Percentiles rank a stretch among this genome's conserved stretches.
phyloP scores from a whole-genome alignment of 2,888 invertebrate species.

The Drosophila niveifrons region DNA sequence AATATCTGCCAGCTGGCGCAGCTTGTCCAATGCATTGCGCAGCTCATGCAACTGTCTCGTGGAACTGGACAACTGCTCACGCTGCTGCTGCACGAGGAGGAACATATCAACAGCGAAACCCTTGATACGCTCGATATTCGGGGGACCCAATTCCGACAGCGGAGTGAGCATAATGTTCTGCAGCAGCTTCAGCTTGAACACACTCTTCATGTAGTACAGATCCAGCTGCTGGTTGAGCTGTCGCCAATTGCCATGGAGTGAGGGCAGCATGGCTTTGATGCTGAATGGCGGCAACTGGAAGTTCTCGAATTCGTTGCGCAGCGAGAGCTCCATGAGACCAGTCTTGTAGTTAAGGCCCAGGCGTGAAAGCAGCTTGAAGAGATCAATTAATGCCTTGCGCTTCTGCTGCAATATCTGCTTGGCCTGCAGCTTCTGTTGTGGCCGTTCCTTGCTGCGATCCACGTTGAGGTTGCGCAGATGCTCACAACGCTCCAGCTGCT shows the following conservation, averaged over 20 bases:
- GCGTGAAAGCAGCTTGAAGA: constrained; percentile 92
- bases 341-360: constrained; percentile 93
- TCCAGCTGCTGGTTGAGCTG: constrained; percentile 84
- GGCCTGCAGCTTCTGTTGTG: constrained; percentile 91
- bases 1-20: constrained; percentile 77
- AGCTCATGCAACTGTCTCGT: constrained; percentile 87
- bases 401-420: constrained; percentile 94
- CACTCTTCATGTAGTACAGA: constrained; percentile 83
- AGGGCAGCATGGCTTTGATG: constrained; percentile 87
- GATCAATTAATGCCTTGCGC: constrained; percentile 92
- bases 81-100: constrained; percentile 89
- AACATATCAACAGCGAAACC: constrained; percentile 94
- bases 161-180: constrained; percentile 87
- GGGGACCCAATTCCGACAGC: constrained; percentile 91
- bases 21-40: constrained; percentile 85
- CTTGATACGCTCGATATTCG: constrained; percentile 93
- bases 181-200: constrained; percentile 83
- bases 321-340: constrained; percentile 89
- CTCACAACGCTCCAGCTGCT: constrained; percentile 89
- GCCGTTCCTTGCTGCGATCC: constrained; percentile 86
- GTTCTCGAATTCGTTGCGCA: constrained; percentile 87
- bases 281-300: constrained; percentile 90
- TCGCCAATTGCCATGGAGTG: constrained; percentile 83
- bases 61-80: constrained; percentile 87
- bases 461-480: constrained; percentile 87